phyloP scores from a whole-genome alignment of 2,113 vertebrate species.

The Noturus placidus region DNA sequence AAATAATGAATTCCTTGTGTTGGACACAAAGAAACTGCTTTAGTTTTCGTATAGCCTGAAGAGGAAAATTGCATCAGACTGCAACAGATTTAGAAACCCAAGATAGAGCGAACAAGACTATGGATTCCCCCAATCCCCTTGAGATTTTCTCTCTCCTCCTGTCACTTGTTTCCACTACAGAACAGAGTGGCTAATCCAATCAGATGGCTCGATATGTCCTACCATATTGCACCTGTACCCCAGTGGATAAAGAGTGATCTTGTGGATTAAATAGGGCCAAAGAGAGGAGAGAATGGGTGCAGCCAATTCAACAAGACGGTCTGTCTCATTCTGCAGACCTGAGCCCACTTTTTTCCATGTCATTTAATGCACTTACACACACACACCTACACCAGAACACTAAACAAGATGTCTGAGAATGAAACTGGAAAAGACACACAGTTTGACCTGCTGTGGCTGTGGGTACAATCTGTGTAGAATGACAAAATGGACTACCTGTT shows the following conservation, averaged over 20 bases:
- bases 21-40: background rate
- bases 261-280: slow-evolving; percentile 77
- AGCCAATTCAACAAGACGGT: slow-evolving; percentile 79
- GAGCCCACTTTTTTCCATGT: slow-evolving; percentile 63
- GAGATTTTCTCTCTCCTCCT: slow-evolving; percentile 64
- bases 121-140: background rate
- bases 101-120: slow-evolving; percentile 6
- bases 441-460: background rate
- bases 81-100: background rate
- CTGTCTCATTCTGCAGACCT: slow-evolving; percentile 66
- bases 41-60: background rate
- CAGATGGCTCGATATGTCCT: slow-evolving; percentile 72
- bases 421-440: background rate
- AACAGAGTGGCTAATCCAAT: slow-evolving; percentile 71
- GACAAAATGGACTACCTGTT: background rate
- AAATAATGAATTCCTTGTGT: slow-evolving; percentile 5
- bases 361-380: slow-evolving; percentile 47
- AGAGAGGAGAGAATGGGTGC: slow-evolving; percentile 64
- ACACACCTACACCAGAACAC: slow-evolving; percentile 40
- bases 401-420: slow-evolving; percentile 52
- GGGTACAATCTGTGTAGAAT: slow-evolving; percentile 14
- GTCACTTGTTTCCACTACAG: slow-evolving; percentile 65
- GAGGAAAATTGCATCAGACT: background rate
- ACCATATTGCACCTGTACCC: slow-evolving; percentile 66
- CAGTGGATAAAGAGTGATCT: slow-evolving; percentile 79